A percentile compares a stretch with the other conserved stretches of the same genome.
Conservation (phyloP, 2,113 vertebrate genomes). For the Bombycilla garrulus region DNA sequence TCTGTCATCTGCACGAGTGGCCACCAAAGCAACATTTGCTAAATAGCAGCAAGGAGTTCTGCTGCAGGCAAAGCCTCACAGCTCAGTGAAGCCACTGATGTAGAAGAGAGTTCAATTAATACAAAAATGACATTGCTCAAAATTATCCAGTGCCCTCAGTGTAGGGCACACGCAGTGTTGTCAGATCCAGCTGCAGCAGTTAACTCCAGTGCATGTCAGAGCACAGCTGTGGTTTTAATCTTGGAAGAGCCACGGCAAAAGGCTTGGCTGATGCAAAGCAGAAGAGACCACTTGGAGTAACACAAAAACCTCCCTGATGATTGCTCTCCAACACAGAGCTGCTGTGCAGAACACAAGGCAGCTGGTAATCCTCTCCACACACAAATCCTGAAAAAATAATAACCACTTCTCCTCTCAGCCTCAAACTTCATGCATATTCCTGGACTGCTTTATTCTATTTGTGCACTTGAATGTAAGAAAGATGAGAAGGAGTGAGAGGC, state of each 20-base stretch:
- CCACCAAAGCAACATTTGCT: slow-evolving; percentile 39
- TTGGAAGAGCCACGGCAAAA: background rate
- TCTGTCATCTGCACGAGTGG: slow-evolving; percentile 10
- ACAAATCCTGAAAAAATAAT: background rate
- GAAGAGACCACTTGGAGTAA: background rate
- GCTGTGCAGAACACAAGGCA: background rate
- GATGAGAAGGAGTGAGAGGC: background rate
- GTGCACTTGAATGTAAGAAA: background rate
- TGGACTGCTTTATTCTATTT: background rate
- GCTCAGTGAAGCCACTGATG: background rate
- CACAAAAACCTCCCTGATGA: background rate
- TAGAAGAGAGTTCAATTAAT: slow-evolving; percentile 58
- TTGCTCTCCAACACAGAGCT: background rate
- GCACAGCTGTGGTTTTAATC: background rate
- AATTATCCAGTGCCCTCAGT: background rate
- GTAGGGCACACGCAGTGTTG: rapidly evolving
- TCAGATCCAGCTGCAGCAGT: background rate
- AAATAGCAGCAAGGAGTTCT: slow-evolving; percentile 1
- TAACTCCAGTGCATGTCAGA: background rate
- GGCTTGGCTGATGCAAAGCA: background rate
- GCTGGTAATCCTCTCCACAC: background rate
- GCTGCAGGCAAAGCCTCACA: slow-evolving; percentile 24
- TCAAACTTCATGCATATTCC: background rate
- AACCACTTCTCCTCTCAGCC: background rate
- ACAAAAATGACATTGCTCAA: slow-evolving; percentile 18